Evolutionary conservation across 2,113 vertebrate genomes (phyloP).

Genomic region (Rhinolophus ferrumequinum): DNA sequence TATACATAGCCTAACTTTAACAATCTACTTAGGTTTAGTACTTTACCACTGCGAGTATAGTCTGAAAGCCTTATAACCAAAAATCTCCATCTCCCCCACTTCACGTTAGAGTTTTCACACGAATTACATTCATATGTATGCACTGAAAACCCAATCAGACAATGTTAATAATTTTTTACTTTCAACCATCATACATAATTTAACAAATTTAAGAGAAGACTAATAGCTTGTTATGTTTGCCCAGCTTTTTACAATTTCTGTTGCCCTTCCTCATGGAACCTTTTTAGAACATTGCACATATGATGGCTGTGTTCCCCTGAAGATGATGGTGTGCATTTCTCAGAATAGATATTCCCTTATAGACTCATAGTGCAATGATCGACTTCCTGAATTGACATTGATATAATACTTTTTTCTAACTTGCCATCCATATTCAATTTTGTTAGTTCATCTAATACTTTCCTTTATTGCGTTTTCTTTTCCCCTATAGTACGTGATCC

Average conservation of each 20-base stretch:
- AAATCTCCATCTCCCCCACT: not conserved
- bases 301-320: not conserved
- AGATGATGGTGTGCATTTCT: not conserved
- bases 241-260: not conserved
- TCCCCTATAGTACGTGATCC: not conserved
- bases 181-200: not conserved
- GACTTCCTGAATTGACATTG: not conserved
- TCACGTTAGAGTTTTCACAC: not conserved
- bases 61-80: not conserved
- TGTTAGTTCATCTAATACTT: not conserved
- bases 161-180: not conserved
- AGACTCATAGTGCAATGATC: not conserved
- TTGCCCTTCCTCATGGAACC: not conserved
- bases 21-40: not conserved
- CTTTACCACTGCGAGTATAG: not conserved
- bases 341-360: not conserved
- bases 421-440: not conserved
- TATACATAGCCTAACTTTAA: not conserved
- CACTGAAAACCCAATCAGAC: not conserved
- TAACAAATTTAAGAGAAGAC: not conserved
- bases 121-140: not conserved
- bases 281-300: not conserved
- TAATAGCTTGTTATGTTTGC: not conserved
- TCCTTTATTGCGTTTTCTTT: not conserved
- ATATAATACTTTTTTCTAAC: not conserved